Percentiles rank a stretch among this genome's conserved stretches.
phyloP scores from a whole-genome alignment of 2,797 vertebrate genomes.

The Oryzias sinensis region DNA sequence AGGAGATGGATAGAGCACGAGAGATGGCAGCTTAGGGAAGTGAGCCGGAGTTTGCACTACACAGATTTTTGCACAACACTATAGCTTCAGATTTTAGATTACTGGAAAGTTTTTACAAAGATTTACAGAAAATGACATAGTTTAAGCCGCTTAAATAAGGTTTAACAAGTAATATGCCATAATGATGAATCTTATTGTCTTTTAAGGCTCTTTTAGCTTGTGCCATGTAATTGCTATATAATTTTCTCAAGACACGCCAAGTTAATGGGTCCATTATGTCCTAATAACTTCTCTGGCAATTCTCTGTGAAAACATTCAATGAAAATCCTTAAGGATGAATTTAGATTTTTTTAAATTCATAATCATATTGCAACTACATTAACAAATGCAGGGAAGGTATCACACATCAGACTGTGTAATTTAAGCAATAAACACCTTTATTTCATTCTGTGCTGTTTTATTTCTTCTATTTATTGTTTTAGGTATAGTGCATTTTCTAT shows the following conservation, averaged over 20 bases:
- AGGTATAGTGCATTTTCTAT: too few relatives aligned
- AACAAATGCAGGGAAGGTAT: too few relatives aligned
- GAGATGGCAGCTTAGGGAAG: constrained; percentile 2
- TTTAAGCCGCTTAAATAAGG: background rate
- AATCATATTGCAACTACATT: too few relatives aligned
- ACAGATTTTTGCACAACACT: background rate
- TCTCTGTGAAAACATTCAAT: too few relatives aligned
- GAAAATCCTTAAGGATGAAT: too few relatives aligned
- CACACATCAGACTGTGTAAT: too few relatives aligned
- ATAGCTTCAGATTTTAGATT: background rate
- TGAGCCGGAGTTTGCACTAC: constrained; percentile 6
- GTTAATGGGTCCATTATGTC: constrained; percentile 1
- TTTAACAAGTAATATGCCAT: background rate
- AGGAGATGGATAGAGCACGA: constrained; percentile 26
- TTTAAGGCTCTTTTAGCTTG: background rate
- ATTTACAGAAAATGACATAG: background rate
- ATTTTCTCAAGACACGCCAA: background rate
- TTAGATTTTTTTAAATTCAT: too few relatives aligned
- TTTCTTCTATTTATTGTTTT: too few relatives aligned
- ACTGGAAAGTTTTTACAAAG: background rate
- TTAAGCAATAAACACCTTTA: too few relatives aligned
- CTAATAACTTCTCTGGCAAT: background rate
- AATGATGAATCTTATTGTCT: constrained; percentile 2
- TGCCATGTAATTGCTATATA: background rate
- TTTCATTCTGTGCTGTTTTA: too few relatives aligned